Base-by-base conservation (phyloP, 2,797 vertebrate species). In the Micropoecilia bifurca region DNA sequence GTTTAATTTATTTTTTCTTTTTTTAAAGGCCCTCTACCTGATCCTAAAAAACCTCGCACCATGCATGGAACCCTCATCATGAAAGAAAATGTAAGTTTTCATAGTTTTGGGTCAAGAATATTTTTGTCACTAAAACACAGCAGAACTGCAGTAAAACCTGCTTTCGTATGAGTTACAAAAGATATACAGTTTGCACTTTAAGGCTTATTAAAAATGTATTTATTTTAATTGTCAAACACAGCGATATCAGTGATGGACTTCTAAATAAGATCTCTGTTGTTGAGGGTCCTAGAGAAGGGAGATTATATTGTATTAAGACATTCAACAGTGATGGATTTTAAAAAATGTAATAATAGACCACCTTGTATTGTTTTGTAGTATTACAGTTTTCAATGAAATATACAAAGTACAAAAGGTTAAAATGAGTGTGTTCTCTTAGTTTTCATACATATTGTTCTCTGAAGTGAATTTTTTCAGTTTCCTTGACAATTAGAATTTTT, bases 51-150 rank as follows among this genome's bases (percentile, higher is more conserved):
- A 82, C 97, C 97, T 0, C 96, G 97, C 76, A 95, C 98, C n/a
- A 96, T 99, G 96, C 98, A 99, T 0, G 99, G 98, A 43, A 97
- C 98, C 0, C 88, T 99, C 7, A 98, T 99, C 83, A 99, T 99
- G 97, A 99, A 99, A 90, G 98, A 99, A 77, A 98, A 96, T 0
- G 99, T 99, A 91, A 97, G 97, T 95, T 46, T 71, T 74, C 3
- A 1, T 16, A 45, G 41, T 57, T 69, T 59, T 39, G 74, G 20
- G 30, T 39, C 46, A 61, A 13, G 3, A 74, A n/a, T 0, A 4
- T 61, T 0, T 0, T 39, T n/a, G 12, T 36, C 36, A 33, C 22
- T 6, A 73, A 30, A 72, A 48, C 9, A 41, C 39, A 43, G 10
- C 20, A 41, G 36, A 39, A 20, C 61, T 66, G 33, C 18, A 41